Conservation (phyloP, 2,888 invertebrate genomes). For the Watsonalla binaria region DNA sequence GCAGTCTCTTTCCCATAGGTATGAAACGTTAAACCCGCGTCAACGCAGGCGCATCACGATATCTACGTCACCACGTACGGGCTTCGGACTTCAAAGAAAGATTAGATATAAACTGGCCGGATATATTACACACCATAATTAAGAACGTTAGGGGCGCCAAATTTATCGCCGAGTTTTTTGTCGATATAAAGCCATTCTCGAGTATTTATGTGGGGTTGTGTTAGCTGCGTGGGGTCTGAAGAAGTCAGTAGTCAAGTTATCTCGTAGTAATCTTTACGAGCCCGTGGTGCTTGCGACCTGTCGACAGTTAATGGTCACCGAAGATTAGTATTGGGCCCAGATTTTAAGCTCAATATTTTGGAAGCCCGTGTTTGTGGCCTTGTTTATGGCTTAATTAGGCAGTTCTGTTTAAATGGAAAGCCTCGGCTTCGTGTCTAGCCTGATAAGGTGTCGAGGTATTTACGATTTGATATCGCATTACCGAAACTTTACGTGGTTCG, state of each 20-base stretch:
- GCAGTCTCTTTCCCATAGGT: too few relatives aligned
- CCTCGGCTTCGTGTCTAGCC: slow-evolving; percentile 60
- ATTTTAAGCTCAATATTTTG: slow-evolving; percentile 53
- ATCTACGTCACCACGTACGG: slow-evolving; percentile 15
- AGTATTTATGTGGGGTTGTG: slow-evolving; percentile 67
- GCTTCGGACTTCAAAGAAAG: slow-evolving; percentile 60
- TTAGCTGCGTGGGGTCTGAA: slow-evolving; percentile 70
- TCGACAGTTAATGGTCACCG: slow-evolving; percentile 71
- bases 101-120: slow-evolving; percentile 70
- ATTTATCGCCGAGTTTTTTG: slow-evolving; percentile 77
- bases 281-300: slow-evolving; percentile 65
- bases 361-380: slow-evolving; percentile 71
- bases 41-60: too few relatives aligned
- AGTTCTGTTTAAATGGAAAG: slow-evolving; percentile 73
- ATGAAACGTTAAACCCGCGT: too few relatives aligned
- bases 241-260: slow-evolving; percentile 72
- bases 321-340: slow-evolving; percentile 60
- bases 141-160: slow-evolving; percentile 76
- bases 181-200: slow-evolving; percentile 71
- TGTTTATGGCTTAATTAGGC: slow-evolving; percentile 78
- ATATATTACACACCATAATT: slow-evolving; percentile 73
- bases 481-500: slow-evolving; percentile 43
- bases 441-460: slow-evolving; percentile 76
- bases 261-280: slow-evolving; percentile 76
- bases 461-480: slow-evolving; percentile 61